Evolutionary conservation across 2,888 invertebrate genomes (phyloP).

Genomic region (Herminia tarsipennalis): DNA sequence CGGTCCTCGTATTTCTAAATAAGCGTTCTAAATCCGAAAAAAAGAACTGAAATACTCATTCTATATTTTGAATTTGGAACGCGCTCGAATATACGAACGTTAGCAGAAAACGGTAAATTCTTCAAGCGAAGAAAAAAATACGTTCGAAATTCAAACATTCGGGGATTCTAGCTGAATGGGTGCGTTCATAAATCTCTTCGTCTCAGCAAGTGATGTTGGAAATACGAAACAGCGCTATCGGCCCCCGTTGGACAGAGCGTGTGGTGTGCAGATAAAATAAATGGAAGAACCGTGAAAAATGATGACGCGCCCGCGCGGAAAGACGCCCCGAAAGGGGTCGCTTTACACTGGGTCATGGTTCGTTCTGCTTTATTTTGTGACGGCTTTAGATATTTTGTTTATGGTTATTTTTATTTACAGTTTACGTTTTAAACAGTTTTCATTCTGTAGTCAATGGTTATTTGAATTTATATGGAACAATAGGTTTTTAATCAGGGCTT

Average conservation of each 20-base stretch:
- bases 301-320: slow-evolving; percentile 81
- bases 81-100: slow-evolving; percentile 43
- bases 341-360: slow-evolving; percentile 66
- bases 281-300: slow-evolving; percentile 84
- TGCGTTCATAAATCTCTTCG: slow-evolving; percentile 79
- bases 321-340: slow-evolving; percentile 74
- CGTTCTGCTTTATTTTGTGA: slow-evolving; percentile 47
- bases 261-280: slow-evolving; percentile 84
- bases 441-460: no score
- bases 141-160: slow-evolving; percentile 71
- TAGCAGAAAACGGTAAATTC: slow-evolving; percentile 48
- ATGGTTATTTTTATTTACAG: background rate
- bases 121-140: slow-evolving; percentile 54
- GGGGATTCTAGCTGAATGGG: slow-evolving; percentile 75
- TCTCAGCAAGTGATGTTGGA: slow-evolving; percentile 80
- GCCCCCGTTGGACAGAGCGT: slow-evolving; percentile 71
- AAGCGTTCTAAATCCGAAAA: slow-evolving; percentile 29
- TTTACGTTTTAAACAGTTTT: no score
- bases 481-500: no score
- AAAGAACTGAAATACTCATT: slow-evolving; percentile 31
- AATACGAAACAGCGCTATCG: slow-evolving; percentile 77
- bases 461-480: no score
- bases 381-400: slow-evolving; percentile 10
- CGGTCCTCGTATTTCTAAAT: slow-evolving; percentile 24
- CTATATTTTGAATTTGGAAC: slow-evolving; percentile 40